Evolutionary conservation across 2,797 vertebrate species (phyloP), one percentile per base, ranked within the genome.

Genomic region (Microctenopoma lineatum): DNA sequence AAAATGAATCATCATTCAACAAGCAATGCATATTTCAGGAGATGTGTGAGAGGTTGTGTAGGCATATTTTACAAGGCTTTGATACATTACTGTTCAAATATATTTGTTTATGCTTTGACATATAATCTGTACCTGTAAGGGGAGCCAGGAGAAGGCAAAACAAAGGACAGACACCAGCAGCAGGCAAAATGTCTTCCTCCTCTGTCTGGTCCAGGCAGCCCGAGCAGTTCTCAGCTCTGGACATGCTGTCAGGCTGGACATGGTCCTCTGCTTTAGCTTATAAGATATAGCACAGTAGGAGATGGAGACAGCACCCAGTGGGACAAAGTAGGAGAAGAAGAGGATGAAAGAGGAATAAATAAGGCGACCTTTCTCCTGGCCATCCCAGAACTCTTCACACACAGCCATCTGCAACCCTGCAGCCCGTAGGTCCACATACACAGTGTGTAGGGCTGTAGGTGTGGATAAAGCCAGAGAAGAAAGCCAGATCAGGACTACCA

Each of bases 131-230:
- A 96, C 94, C 87, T 97, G 96, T 65, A 97, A 93, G 9, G 96
- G 96, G 14, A 97, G 93, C 96, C 96, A 97, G 44, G 95, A 96
- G 86, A 96, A 66, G 1, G 95, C 96, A 4, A 97, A 97, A 57
- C 94, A 95, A 58, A 95, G 85, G 47, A 96, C 95, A 0, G 95
- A 96, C 52, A 95, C 41, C 13, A 95, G 86, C 39, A 97, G 92
- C 72, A 96, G 87, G 0, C 87, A 92, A 80, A 96, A 97, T 1
- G 96, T 96, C 88, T 95, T 96, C 71, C 85, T 93, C 77, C 94
- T 95, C 14, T 92, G 94, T 64, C 82, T 92, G 62, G 88, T 89
- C 95, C 95, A 95, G 44, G 87, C 93, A 6, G 92, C 88, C 32
- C 70, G 92, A 42, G 90, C 90, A 51, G 87, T 92, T 0, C 63